Evolutionary conservation across 92 coral and sea anemone species (phyloP).

Genomic region (Desmophyllum pertusum): DNA sequence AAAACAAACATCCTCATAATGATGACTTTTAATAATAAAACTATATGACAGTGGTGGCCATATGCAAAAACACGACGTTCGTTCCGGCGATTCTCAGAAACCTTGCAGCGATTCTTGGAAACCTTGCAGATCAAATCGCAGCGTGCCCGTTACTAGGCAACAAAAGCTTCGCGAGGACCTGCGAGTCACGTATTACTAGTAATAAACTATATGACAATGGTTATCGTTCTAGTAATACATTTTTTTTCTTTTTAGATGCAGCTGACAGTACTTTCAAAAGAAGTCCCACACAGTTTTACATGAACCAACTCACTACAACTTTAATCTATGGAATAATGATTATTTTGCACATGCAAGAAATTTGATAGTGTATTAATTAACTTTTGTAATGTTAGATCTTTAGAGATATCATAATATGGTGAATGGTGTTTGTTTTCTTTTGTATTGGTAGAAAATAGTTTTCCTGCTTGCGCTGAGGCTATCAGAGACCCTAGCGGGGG

Average conservation of each 20-base stretch:
- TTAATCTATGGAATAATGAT: constrained; percentile 18
- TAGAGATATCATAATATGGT: not conserved
- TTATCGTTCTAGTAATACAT: not conserved
- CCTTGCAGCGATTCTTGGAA: no score
- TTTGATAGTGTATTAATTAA: constrained; percentile 19
- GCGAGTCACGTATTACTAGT: no score
- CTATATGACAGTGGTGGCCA: no score
- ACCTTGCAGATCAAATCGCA: no score
- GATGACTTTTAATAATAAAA: no score
- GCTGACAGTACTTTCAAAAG: not conserved
- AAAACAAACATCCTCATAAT: not conserved
- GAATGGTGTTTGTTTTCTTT: not conserved
- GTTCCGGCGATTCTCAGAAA: no score
- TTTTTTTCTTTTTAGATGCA: constrained; percentile 12
- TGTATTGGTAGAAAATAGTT: not conserved
- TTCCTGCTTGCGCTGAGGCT: not conserved
- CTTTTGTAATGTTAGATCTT: constrained; percentile 29
- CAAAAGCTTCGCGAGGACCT: no score
- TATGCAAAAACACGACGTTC: no score
- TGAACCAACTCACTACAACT: not conserved
- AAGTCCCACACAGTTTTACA: not conserved
- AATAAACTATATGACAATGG: not conserved
- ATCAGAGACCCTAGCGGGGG: not conserved
- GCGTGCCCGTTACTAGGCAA: no score
- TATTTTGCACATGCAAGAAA: constrained; percentile 28